phyloP scores from a whole-genome alignment of 2,113 vertebrate genomes.

The Menidia beryllina region DNA sequence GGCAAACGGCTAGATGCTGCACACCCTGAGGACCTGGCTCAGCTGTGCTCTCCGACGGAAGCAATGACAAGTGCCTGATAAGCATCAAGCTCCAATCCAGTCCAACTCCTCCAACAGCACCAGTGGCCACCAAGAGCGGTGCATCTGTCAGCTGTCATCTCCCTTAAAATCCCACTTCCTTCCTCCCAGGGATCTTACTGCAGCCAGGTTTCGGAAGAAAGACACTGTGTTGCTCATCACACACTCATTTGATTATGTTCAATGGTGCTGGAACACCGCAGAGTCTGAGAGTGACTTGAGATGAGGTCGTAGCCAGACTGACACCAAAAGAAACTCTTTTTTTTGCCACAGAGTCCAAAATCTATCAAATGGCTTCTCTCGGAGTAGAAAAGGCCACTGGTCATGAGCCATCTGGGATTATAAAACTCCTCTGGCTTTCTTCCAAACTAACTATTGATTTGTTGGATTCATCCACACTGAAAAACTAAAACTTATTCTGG shows the following conservation, averaged over 20 bases:
- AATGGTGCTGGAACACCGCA: constrained; percentile 44
- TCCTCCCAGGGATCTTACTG: constrained; percentile 49
- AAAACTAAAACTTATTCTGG: too few relatives aligned
- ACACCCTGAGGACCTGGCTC: constrained; percentile 38
- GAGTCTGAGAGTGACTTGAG: constrained; percentile 54
- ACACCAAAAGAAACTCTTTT: constrained; percentile 51
- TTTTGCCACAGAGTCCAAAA: constrained; percentile 48
- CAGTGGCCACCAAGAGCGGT: constrained; percentile 55
- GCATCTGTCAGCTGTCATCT: constrained; percentile 74
- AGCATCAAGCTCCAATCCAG: constrained; percentile 45
- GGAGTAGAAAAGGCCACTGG: constrained; percentile 30
- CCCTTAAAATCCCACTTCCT: constrained; percentile 60
- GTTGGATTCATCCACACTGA: too few relatives aligned
- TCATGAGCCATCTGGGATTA: not conserved
- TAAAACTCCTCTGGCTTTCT: too few relatives aligned
- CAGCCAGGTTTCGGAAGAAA: constrained; percentile 69
- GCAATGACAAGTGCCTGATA: constrained; percentile 52
- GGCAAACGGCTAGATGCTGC: constrained; percentile 16
- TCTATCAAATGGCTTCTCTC: constrained; percentile 30
- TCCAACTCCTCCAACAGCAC: constrained; percentile 52
- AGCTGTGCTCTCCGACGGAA: constrained; percentile 47
- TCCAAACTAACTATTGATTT: too few relatives aligned
- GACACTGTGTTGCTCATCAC: constrained; percentile 65
- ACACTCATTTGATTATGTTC: constrained; percentile 60
- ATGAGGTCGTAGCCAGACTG: constrained; percentile 42